A percentile compares a stretch with the other conserved stretches of the same genome.
Evolutionary conservation across 2,797 vertebrate species (phyloP).

Genomic region (Syngnathus rostellatus): DNA sequence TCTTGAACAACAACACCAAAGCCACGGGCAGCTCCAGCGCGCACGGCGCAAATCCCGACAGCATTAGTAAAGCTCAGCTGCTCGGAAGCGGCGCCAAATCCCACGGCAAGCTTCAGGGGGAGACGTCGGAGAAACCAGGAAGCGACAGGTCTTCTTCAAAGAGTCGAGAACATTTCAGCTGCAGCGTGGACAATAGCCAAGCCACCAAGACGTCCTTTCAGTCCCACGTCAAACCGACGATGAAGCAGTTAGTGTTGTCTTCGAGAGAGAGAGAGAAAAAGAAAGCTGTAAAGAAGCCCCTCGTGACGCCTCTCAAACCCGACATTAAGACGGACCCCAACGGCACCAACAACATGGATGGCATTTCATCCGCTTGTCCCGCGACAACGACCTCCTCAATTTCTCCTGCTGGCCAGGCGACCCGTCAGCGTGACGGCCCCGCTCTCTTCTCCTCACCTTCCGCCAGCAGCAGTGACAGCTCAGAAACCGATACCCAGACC

Average conservation of each 20-base stretch:
- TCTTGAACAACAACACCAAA: conserved; percentile 60
- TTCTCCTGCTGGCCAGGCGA: conserved; percentile 52
- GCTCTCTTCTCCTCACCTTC: conserved; percentile 66
- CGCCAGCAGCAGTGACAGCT: conserved; percentile 71
- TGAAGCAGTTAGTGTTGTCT: conserved; percentile 62
- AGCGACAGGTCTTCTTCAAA: conserved; percentile 71
- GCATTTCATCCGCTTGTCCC: conserved; percentile 53
- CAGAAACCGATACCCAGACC: conserved; percentile 67
- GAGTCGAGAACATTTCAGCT: conserved; percentile 61
- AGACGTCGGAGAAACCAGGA: conserved; percentile 59
- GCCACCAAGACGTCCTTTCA: conserved; percentile 48
- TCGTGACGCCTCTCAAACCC: conserved; percentile 59
- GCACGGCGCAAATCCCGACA: conserved; percentile 49
- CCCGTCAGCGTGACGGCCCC: conserved; percentile 44
- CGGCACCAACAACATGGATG: conserved; percentile 53
- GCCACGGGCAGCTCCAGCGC: conserved; percentile 45
- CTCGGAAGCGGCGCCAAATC: conserved; percentile 60
- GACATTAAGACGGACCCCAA: conserved; percentile 77
- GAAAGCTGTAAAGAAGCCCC: conserved; percentile 71
- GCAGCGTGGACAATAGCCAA: conserved; percentile 54
- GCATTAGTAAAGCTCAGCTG: conserved; percentile 55
- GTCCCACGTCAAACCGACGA: conserved; percentile 61
- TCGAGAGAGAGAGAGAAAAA: conserved; percentile 68
- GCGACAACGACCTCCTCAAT: conserved; percentile 54
- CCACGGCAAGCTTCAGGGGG: conserved; percentile 56